phyloP scores from a whole-genome alignment of 2,888 invertebrate species.

The Polyommatus icarus region DNA sequence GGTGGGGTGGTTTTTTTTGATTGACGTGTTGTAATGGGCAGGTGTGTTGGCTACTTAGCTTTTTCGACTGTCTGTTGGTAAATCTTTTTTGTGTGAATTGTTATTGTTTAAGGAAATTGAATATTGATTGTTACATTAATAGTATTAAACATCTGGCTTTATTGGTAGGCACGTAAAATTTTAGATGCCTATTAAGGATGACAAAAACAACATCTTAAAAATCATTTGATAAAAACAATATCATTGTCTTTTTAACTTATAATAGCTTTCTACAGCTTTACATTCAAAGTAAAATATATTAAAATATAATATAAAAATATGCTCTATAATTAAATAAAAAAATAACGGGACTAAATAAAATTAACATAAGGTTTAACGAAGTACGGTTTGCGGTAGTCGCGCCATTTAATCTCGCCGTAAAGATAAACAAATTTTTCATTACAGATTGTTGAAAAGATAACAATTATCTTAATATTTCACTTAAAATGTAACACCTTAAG shows the following conservation, averaged over 20 bases:
- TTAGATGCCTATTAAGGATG: background rate
- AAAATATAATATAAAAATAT: background rate
- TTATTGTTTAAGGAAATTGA: constrained; percentile 55
- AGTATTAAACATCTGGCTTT: background rate
- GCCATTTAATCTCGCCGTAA: background rate
- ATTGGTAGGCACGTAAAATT: background rate
- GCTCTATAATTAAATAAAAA: background rate
- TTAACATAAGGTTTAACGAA: background rate
- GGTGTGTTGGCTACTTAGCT: constrained; percentile 77
- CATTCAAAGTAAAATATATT: too few species aligned
- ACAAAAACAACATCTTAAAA: background rate
- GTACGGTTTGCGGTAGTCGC: constrained; percentile 1
- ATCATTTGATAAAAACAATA: background rate
- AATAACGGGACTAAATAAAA: constrained; percentile 2
- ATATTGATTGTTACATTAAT: constrained; percentile 44
- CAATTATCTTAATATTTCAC: constrained; percentile 27
- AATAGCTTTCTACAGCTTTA: too few species aligned
- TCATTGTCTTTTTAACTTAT: background rate
- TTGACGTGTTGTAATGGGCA: constrained; percentile 79
- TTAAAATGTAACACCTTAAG: constrained; percentile 30
- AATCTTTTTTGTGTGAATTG: constrained; percentile 59
- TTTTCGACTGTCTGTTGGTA: constrained; percentile 68
- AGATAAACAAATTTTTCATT: constrained; percentile 28
- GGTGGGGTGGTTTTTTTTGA: constrained; percentile 73
- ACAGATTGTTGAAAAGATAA: constrained; percentile 20